These are phyloP conservation scores for Temnopleurus reevesii DNA, from an alignment of 53 echinoderm and acorn worm genomes.

Conservation along the genomic window DNA sequence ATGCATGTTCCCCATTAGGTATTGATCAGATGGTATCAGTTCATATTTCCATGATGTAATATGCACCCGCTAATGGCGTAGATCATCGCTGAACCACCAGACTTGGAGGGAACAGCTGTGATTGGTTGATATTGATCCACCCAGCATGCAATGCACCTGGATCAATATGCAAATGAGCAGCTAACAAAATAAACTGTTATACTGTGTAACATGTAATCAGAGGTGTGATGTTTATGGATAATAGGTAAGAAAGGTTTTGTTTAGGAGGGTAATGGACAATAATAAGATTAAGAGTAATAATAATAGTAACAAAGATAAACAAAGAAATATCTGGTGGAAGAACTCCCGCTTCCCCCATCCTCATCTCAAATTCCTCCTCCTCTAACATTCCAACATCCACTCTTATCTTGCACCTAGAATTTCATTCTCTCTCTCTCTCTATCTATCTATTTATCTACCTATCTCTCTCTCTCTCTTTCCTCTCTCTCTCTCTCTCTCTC, in stretches of 20 bases:
- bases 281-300: too few relatives aligned
- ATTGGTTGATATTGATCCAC: conserved; percentile 7
- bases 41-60: background rate
- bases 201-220: too few relatives aligned
- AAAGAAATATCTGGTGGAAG: too few relatives aligned
- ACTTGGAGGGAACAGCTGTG: background rate
- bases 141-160: background rate
- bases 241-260: too few relatives aligned
- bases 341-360: too few relatives aligned
- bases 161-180: conserved; percentile 30
- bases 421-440: background rate
- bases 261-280: too few relatives aligned
- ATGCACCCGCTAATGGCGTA: background rate
- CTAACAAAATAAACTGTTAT: conserved; percentile 27
- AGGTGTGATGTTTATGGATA: too few relatives aligned
- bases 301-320: too few relatives aligned
- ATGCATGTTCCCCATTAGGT: background rate
- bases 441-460: too few relatives aligned
- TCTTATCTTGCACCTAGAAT: background rate
- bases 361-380: too few relatives aligned
- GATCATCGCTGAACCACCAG: background rate
- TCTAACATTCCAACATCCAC: too few relatives aligned
- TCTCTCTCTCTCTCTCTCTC: background rate
- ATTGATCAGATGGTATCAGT: background rate
- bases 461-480: background rate